These are phyloP conservation scores for Drosophila algonquin DNA, from an alignment of 2,888 invertebrate genomes.

Conservation along the genomic window DNA sequence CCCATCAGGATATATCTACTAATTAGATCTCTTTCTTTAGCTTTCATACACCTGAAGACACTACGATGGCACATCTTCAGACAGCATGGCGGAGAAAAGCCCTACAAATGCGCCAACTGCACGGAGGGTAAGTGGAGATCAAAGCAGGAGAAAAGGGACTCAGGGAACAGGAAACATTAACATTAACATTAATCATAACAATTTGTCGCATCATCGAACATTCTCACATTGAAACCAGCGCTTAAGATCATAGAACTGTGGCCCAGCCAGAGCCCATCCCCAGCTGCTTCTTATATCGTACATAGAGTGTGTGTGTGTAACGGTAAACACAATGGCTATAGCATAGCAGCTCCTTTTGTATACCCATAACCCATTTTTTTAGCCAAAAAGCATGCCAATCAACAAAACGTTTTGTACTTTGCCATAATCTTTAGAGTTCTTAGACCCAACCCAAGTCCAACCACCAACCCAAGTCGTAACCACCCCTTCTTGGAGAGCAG, in stretches of 20 bases:
- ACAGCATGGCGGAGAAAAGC: conserved; percentile 73
- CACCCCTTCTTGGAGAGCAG: conserved; percentile 44
- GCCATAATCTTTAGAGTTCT: conserved; percentile 20
- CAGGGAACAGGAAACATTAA: background rate
- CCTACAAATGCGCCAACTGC: conserved; percentile 69
- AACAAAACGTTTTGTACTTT: conserved; percentile 28
- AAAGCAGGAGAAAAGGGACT: background rate
- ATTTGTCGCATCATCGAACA: conserved; percentile 59
- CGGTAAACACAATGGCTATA: conserved; percentile 65
- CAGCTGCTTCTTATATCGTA: conserved; percentile 59
- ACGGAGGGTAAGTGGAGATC: conserved; percentile 64
- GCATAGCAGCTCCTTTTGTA: conserved; percentile 40
- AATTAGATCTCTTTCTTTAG: conserved; percentile 16
- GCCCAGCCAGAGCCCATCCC: conserved; percentile 41
- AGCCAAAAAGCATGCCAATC: conserved; percentile 60
- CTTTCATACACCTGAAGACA: conserved; percentile 68
- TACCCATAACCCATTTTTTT: conserved; percentile 31
- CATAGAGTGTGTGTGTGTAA: conserved; percentile 53
- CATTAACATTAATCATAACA: conserved; percentile 46
- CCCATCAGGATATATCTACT: background rate
- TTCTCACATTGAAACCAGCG: conserved; percentile 57
- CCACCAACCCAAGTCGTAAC: conserved; percentile 24
- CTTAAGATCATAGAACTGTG: conserved; percentile 48
- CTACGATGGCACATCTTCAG: conserved; percentile 71
- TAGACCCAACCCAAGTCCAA: conserved; percentile 42